Conservation (phyloP, 2,797 vertebrate species). For the Micropoecilia bifurca region DNA sequence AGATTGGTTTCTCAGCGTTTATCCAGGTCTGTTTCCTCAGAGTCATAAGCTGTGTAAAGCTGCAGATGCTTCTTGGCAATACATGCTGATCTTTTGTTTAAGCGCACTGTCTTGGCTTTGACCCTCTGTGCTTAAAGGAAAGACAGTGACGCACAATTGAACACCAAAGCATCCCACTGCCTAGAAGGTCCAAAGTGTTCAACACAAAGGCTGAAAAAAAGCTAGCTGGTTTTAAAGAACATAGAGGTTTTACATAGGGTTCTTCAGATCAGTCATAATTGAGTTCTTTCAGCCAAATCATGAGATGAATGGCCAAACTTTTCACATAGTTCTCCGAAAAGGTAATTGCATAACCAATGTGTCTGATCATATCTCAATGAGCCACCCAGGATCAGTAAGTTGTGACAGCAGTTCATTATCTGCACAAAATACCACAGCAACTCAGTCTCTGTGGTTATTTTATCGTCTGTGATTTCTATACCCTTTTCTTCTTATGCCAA, state of each 20-base stretch:
- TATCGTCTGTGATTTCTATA: too few relatives aligned
- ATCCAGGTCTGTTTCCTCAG: conserved; percentile 31
- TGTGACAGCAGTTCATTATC: neutral
- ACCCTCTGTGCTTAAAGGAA: conserved; percentile 25
- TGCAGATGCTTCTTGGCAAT: conserved; percentile 18
- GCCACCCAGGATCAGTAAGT: neutral
- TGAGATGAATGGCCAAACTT: neutral
- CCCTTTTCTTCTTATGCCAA: too few relatives aligned
- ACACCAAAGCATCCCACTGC: conserved; percentile 14
- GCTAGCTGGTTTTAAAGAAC: neutral
- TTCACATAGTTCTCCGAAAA: neutral
- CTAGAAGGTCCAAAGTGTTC: neutral
- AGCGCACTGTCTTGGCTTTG: neutral
- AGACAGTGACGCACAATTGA: conserved; percentile 13
- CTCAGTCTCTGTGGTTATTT: neutral
- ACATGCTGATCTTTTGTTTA: conserved; percentile 13
- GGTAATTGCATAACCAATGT: neutral
- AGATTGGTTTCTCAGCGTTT: conserved; percentile 27
- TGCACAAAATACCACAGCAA: neutral
- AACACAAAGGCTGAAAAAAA: neutral
- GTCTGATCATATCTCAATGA: neutral
- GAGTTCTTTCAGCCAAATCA: neutral
- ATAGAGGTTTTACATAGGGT: neutral
- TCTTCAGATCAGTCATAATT: neutral
- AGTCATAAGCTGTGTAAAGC: conserved; percentile 46